Percentiles rank a stretch among this genome's conserved stretches.
Conservation (phyloP, 2,113 vertebrate species). For the Actinemys pallida region DNA sequence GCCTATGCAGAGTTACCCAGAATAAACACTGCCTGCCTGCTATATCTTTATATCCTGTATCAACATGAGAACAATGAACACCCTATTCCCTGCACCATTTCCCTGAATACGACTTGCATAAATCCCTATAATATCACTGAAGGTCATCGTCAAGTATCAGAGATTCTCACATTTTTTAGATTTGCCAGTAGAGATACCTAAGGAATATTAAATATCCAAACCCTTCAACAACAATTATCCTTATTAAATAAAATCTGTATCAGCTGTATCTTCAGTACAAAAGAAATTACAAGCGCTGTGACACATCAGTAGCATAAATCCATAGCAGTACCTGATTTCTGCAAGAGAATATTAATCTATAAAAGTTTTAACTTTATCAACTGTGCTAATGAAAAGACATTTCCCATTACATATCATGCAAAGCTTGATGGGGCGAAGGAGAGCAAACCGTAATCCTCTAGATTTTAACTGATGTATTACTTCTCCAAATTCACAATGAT, state of each 20-base stretch:
- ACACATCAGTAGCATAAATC: conserved; percentile 65
- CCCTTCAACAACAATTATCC: conserved; percentile 72
- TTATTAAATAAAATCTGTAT: conserved; percentile 77
- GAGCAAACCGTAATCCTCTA: conserved; percentile 56
- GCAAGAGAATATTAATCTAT: conserved; percentile 73
- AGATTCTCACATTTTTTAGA: conserved; percentile 68
- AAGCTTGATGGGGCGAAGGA: conserved; percentile 57
- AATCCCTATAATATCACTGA: conserved; percentile 68
- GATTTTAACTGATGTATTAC: conserved; percentile 62
- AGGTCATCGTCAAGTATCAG: conserved; percentile 73
- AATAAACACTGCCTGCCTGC: neutral
- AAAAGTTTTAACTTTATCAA: conserved; percentile 75
- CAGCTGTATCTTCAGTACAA: conserved; percentile 62
- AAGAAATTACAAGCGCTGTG: conserved; percentile 68
- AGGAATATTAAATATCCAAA: conserved; percentile 75
- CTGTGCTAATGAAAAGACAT: conserved; percentile 64
- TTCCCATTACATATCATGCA: conserved; percentile 60
- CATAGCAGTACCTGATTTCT: conserved; percentile 47
- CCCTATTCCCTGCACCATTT: conserved; percentile 40
- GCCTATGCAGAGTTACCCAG: neutral
- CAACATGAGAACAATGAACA: neutral
- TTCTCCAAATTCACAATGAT: conserved; percentile 53
- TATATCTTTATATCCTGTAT: neutral
- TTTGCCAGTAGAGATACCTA: conserved; percentile 63
- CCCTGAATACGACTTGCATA: conserved; percentile 52